A percentile compares a stretch with the other conserved stretches of the same genome.
phyloP scores from a whole-genome alignment of 2,888 invertebrate genomes.

The Agrochola lota region DNA sequence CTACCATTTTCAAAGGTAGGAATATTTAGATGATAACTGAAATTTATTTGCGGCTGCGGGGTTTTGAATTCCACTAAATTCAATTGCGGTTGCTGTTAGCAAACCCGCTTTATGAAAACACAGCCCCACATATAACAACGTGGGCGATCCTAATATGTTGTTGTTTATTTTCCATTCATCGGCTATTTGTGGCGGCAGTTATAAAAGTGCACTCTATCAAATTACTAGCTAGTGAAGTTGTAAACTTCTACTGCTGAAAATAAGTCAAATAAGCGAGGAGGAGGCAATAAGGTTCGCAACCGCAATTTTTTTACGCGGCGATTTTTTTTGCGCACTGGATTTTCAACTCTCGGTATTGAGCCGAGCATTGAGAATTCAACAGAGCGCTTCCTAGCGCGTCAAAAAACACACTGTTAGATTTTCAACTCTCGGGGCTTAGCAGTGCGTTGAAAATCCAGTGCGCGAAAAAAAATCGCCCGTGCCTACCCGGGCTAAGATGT shows the following conservation, averaged over 20 bases:
- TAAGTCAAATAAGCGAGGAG: not conserved
- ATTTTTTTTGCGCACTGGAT: not conserved
- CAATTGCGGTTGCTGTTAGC: not conserved
- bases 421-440: not conserved
- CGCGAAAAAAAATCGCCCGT: not conserved
- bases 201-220: not conserved
- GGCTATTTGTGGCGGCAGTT: constrained; percentile 22
- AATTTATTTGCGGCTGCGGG: not conserved
- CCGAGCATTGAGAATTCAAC: not conserved
- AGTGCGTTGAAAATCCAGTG: not conserved
- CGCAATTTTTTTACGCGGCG: not conserved
- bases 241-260: not conserved
- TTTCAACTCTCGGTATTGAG: not conserved
- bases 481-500: not conserved
- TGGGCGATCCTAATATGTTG: not conserved
- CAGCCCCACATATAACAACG: not conserved
- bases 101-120: not conserved
- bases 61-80: not conserved
- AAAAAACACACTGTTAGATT: not conserved
- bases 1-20: not conserved
- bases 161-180: constrained; percentile 23
- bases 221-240: not conserved
- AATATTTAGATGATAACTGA: not conserved
- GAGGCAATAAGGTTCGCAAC: not conserved
- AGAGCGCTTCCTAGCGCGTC: not conserved